Evolutionary conservation across 2,113 vertebrate genomes (phyloP).

Genomic region (Periophthalmus modestus): DNA sequence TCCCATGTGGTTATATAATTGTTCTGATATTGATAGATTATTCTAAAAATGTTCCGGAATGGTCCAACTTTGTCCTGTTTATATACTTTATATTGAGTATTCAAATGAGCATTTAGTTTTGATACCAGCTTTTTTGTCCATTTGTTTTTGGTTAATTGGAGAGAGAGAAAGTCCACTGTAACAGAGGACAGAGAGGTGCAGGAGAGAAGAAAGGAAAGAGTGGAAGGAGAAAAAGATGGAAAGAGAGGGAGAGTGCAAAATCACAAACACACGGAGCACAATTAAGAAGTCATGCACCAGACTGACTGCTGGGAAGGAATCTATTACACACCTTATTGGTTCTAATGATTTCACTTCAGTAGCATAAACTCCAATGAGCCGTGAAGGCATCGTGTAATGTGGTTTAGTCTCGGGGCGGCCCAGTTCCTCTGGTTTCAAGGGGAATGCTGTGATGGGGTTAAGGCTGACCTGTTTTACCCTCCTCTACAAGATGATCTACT

Average conservation of each 20-base stretch:
- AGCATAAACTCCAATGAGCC: constrained; percentile 76
- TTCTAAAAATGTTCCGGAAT: too few species aligned
- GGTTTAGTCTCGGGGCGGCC: constrained; percentile 64
- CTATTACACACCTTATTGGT: constrained; percentile 83
- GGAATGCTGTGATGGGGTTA: constrained; percentile 60
- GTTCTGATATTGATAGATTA: not conserved
- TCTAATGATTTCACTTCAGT: constrained; percentile 79
- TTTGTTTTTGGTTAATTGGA: not conserved
- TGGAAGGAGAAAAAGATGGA: not conserved
- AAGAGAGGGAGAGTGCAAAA: not conserved
- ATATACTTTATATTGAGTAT: too few species aligned
- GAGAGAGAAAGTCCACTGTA: not conserved
- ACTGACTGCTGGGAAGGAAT: constrained; percentile 73
- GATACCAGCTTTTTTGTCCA: not conserved
- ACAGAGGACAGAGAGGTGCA: not conserved
- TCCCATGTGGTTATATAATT: not conserved
- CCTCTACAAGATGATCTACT: constrained; percentile 12
- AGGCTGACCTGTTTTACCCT: constrained; percentile 22
- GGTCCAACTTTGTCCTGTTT: too few species aligned
- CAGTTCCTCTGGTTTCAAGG: constrained; percentile 63
- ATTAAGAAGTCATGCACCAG: constrained; percentile 76
- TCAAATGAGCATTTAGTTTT: not conserved
- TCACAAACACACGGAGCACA: constrained; percentile 31
- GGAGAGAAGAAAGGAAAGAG: not conserved
- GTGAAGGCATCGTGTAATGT: constrained; percentile 73